Base-by-base conservation (phyloP, 2,113 vertebrate species). In the Odobenus rosmarus region DNA sequence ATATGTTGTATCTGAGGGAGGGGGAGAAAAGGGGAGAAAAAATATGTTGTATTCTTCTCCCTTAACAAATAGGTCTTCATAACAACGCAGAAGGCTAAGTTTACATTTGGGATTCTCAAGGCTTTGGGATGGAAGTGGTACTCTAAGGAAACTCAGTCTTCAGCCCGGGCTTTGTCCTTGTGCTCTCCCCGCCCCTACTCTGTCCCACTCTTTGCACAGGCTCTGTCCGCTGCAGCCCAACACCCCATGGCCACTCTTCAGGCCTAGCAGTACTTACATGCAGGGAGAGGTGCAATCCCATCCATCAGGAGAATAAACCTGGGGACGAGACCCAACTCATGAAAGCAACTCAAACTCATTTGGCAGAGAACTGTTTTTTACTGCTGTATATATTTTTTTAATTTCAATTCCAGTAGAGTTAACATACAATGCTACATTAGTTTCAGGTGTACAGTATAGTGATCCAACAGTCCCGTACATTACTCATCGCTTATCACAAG, bases 181-280 rank as follows among this genome's bases (percentile, higher is more conserved):
- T 23, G 1, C 33, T 72, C 67, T 39, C 42, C 31, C 16, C 23
- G 18, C 21, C 9, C 39, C 11, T 24, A 0, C 19, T 28, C n/a
- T 62, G 12, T 33, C 16, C 31, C 6, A 15, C 33, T 80, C 7
- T 33, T 42, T 57, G 12, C 15, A 18, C 18, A 84, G 13, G 4
- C 33, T 82, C 53, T 33, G 11, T 16, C 36, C 42, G 7, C 24
- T 84, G n/a, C 15, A 84, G 18, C 15, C 31, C 19, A 8, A 31
- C 19, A 33, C 62, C 4, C 4, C 10, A 8, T 21, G 6, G 13
- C 28, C 53, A 23, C 46, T 77, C 23, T 77, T 39, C 5, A 39
- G 42, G 23, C 28, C n/a, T 67, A 67, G 1, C 0, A 4, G 5
- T 16, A 23, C 23, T 84, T 36, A 62, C 0, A 0, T 74, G 16